Conservation (phyloP, 2,113 vertebrate species). For the Poicephalus meyeri region DNA sequence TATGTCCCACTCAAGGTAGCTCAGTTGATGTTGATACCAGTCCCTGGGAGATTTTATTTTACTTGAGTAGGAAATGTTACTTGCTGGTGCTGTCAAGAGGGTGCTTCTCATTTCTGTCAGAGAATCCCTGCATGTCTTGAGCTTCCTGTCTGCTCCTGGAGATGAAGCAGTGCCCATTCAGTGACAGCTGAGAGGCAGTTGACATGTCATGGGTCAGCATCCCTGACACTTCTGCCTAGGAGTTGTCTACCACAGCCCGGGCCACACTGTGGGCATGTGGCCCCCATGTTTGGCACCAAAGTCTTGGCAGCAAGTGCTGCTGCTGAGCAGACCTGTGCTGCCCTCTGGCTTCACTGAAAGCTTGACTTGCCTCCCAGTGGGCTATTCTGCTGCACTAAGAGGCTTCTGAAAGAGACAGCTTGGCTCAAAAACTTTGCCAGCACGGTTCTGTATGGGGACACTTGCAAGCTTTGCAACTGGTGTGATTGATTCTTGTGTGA, state of each 20-base stretch:
- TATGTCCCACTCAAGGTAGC: no score
- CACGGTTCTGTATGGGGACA: rapidly evolving
- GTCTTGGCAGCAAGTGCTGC: not conserved
- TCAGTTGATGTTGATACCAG: not conserved
- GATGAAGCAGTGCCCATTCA: not conserved
- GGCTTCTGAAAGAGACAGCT: not conserved
- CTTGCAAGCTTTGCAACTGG: not conserved
- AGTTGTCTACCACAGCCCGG: not conserved
- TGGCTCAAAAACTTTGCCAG: not conserved
- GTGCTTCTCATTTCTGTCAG: not conserved
- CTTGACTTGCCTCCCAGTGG: not conserved
- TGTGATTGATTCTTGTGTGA: not conserved
- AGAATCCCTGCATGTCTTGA: rapidly evolving
- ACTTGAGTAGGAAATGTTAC: not conserved
- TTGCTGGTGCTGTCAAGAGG: not conserved
- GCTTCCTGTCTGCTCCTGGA: not conserved
- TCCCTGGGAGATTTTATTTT: not conserved
- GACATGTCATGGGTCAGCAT: not conserved
- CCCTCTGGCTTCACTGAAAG: not conserved
- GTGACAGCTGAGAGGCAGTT: rapidly evolving
- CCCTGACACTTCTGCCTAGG: rapidly evolving
- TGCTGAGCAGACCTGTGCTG: not conserved
- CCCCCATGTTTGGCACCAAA: no score
- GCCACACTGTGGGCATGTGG: rapidly evolving
- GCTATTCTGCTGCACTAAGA: not conserved